A percentile compares a stretch with the other conserved stretches of the same genome.
These are phyloP conservation scores for Agapornis roseicollis DNA, from an alignment of 2,113 vertebrate genomes.

Conservation along the genomic window DNA sequence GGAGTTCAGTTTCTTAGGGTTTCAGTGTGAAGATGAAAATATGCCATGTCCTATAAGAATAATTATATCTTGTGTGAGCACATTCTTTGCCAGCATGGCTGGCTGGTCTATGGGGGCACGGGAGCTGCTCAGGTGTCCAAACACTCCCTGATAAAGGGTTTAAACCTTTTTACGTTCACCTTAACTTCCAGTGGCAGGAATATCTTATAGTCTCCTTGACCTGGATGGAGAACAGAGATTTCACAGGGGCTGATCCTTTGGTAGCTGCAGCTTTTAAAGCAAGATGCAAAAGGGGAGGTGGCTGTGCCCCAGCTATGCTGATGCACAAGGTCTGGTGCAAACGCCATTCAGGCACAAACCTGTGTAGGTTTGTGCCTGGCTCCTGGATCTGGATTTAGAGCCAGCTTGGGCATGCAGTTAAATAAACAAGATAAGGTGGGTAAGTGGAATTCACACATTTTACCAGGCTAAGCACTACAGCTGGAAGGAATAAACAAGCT, in stretches of 20 bases:
- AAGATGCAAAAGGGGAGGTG: too few species aligned
- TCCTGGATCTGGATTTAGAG: fast-evolving
- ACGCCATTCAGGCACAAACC: too few species aligned
- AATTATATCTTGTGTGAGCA: neutral
- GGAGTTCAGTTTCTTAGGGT: neutral
- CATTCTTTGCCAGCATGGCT: fast-evolving
- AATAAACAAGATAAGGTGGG: neutral
- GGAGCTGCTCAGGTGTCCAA: neutral
- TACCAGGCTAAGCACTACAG: neutral
- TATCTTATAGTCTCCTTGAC: neutral
- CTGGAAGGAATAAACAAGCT: constrained; percentile 16
- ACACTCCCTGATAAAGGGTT: fast-evolving
- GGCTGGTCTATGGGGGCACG: fast-evolving
- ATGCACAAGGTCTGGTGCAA: fast-evolving
- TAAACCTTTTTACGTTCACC: fast-evolving
- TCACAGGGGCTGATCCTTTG: neutral
- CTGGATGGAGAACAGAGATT: neutral
- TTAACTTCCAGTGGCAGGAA: neutral
- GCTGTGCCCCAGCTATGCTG: neutral
- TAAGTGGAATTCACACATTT: neutral
- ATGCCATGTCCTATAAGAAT: fast-evolving
- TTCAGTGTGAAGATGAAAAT: fast-evolving
- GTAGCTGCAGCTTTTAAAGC: neutral
- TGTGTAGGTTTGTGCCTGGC: neutral
- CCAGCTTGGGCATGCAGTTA: fast-evolving